A percentile compares a stretch with the other conserved stretches of the same genome.
Conservation (phyloP, 1,140 invertebrate species). For the Oncopeltus fasciatus region DNA sequence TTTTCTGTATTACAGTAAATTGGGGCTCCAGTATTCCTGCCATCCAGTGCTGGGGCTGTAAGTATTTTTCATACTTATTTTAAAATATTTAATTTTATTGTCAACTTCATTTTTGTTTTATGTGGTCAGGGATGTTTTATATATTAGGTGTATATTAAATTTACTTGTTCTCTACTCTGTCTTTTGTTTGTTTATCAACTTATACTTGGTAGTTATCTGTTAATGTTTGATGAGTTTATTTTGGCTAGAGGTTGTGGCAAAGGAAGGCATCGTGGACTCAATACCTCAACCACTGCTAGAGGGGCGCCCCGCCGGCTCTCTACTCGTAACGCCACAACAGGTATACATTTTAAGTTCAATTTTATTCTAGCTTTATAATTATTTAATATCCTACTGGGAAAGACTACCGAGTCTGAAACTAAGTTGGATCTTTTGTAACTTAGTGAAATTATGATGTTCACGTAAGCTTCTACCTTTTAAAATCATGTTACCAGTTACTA, state of each 20-base stretch:
- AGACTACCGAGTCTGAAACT: no score
- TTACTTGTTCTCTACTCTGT: no score
- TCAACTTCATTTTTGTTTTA: background rate
- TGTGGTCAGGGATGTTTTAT: background rate
- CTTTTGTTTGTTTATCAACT: background rate
- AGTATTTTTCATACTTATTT: background rate
- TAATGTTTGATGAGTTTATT: conserved; percentile 27
- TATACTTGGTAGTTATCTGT: background rate
- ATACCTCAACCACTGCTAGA: conserved; percentile 31
- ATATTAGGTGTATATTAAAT: background rate
- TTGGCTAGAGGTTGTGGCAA: conserved; percentile 35
- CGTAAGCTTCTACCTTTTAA: no score
- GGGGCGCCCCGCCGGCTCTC: conserved; percentile 41
- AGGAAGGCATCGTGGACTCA: conserved; percentile 40
- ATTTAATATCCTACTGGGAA: no score
- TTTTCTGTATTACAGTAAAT: conserved; percentile 15
- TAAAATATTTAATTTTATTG: no score
- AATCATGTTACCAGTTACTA: no score
- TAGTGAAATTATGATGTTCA: no score
- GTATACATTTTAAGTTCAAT: conserved; percentile 25
- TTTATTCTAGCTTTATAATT: conserved; percentile 14
- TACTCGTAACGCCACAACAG: conserved; percentile 39
- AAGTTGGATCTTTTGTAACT: no score
- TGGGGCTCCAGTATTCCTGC: conserved; percentile 15
- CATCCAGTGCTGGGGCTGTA: conserved; percentile 21